These are phyloP conservation scores for Cyphomyrus discorhynchus DNA, from an alignment of 2,113 vertebrate genomes.

Conservation along the genomic window DNA sequence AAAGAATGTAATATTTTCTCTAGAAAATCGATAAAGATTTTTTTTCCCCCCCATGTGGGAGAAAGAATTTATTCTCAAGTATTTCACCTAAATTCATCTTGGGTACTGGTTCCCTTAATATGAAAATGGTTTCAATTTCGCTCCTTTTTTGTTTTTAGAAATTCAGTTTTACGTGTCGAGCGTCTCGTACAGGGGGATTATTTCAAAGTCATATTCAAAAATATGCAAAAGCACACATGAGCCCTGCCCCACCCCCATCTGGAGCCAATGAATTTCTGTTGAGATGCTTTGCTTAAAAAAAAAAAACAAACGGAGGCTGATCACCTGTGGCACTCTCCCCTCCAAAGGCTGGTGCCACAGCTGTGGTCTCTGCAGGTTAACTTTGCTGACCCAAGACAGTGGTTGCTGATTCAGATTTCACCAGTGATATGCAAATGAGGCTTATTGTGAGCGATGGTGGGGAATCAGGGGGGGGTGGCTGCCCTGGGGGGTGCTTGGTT, in stretches of 20 bases:
- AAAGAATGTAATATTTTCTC: neutral
- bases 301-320: conserved; percentile 28
- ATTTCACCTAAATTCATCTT: neutral
- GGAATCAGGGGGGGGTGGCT: neutral
- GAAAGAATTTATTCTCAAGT: conserved; percentile 20
- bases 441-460: conserved; percentile 8
- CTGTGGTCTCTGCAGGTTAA: conserved; percentile 19
- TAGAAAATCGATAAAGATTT: neutral
- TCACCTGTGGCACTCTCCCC: conserved; percentile 9
- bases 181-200: neutral
- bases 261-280: conserved; percentile 9
- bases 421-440: conserved; percentile 37
- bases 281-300: conserved; percentile 16
- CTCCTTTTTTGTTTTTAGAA: conserved; percentile 27
- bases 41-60: neutral
- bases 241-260: neutral
- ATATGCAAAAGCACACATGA: conserved; percentile 24
- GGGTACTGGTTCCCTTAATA: neutral
- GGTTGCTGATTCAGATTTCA: conserved; percentile 41
- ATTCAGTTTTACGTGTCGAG: conserved; percentile 6
- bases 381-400: conserved; percentile 24
- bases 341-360: neutral
- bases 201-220: conserved; percentile 24
- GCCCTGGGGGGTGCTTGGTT: conserved; percentile 11
- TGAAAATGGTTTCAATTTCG: conserved; percentile 13